Conservation (phyloP, 37 sponge, comb jelly and placozoan genomes). For the Axinella damicornis region DNA sequence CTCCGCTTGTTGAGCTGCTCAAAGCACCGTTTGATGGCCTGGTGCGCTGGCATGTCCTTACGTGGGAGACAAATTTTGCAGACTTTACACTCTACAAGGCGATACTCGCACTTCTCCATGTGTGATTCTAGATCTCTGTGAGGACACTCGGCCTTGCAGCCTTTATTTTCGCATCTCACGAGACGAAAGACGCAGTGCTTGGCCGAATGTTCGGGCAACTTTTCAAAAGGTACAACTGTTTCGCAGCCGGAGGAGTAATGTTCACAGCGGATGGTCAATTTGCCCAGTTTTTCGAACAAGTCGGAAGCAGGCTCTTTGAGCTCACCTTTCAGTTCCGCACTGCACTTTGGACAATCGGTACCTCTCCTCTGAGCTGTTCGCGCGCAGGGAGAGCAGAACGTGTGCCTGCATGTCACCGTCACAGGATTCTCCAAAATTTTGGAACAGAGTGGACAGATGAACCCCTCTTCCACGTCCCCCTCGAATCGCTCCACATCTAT, state of each 20-base stretch:
- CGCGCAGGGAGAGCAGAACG: constrained; percentile 41
- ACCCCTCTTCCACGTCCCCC: constrained; percentile 33
- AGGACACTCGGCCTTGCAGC: constrained; percentile 11
- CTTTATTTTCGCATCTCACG: constrained; percentile 40
- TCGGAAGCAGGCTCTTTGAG: background rate
- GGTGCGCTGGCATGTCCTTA: constrained; percentile 67
- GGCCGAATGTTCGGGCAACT: constrained; percentile 6
- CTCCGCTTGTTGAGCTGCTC: constrained; percentile 64
- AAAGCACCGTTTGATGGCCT: constrained; percentile 71
- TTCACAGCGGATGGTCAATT: constrained; percentile 40
- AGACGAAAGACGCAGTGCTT: constrained; percentile 39
- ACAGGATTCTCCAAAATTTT: constrained; percentile 57
- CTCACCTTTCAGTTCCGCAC: background rate
- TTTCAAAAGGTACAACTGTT: background rate
- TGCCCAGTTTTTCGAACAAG: constrained; percentile 27
- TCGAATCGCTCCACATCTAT: constrained; percentile 24
- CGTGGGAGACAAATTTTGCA: constrained; percentile 37
- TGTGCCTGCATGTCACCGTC: constrained; percentile 30
- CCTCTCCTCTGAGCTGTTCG: background rate
- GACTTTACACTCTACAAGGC: constrained; percentile 55
- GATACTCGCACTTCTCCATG: constrained; percentile 55
- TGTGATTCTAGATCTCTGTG: constrained; percentile 42
- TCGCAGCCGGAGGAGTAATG: constrained; percentile 31
- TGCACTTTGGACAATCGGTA: constrained; percentile 18
- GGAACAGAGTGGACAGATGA: constrained; percentile 27